A percentile compares a stretch with the other conserved stretches of the same genome.
These are phyloP conservation scores for Phallusia fumigata DNA, from an alignment of 23 tunicate species.

Conservation along the genomic window DNA sequence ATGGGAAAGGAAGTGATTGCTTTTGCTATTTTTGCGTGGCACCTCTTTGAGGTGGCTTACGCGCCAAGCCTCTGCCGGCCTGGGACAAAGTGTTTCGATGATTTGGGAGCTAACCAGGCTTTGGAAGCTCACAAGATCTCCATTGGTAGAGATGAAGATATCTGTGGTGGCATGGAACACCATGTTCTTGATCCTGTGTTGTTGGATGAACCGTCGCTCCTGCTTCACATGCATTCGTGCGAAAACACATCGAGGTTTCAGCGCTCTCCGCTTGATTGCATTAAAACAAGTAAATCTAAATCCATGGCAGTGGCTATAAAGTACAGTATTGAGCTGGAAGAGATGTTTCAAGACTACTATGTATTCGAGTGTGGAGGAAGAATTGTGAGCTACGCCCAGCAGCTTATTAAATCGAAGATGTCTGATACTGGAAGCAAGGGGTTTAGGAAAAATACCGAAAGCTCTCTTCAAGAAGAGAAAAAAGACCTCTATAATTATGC, in stretches of 20 bases:
- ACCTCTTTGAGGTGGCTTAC: neutral
- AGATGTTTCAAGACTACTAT: neutral
- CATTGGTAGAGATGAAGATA: neutral
- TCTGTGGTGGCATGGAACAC: neutral
- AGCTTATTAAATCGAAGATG: neutral
- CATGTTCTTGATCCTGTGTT: slow-evolving; percentile 1
- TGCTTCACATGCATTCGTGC: neutral
- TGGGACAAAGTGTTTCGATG: neutral
- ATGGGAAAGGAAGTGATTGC: neutral
- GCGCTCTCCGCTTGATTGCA: neutral
- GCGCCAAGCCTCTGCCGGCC: slow-evolving; percentile 2
- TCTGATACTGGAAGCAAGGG: neutral
- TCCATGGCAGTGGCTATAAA: neutral
- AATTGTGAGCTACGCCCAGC: neutral
- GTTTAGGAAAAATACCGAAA: neutral
- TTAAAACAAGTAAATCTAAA: neutral
- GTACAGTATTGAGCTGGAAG: neutral
- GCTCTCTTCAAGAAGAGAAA: neutral
- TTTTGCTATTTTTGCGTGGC: neutral
- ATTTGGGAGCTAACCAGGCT: neutral
- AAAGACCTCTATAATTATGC: too few relatives aligned
- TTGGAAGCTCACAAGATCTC: neutral
- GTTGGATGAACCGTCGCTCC: neutral
- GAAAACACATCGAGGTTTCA: neutral
- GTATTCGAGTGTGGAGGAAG: neutral